Conservation (phyloP, 2,797 vertebrate genomes). For the Podarcis siculus region DNA sequence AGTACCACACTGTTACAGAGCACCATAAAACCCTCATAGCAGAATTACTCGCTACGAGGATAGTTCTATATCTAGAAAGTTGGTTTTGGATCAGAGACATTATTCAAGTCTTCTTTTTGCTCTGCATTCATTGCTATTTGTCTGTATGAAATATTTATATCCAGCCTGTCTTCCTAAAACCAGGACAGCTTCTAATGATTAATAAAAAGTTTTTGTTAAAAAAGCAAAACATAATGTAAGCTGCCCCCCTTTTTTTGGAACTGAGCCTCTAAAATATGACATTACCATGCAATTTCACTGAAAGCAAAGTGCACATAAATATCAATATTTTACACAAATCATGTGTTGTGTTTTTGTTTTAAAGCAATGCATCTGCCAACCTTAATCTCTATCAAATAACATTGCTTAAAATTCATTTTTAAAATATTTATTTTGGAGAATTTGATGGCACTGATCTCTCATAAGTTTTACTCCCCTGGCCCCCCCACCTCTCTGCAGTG, state of each 20-base stretch:
- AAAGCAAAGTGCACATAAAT: neutral
- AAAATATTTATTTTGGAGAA: neutral
- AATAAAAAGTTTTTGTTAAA: neutral
- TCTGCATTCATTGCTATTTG: neutral
- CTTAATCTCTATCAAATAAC: neutral
- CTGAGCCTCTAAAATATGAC: conserved; percentile 2
- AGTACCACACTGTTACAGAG: neutral
- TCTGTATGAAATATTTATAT: neutral
- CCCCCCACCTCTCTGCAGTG: no score
- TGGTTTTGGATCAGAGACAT: neutral
- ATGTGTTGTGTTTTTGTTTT: neutral
- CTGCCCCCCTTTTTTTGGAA: neutral
- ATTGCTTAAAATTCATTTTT: neutral
- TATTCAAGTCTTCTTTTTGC: neutral
- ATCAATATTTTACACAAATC: conserved; percentile 21
- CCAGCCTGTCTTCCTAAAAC: neutral
- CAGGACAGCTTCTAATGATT: neutral
- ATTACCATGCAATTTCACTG: neutral
- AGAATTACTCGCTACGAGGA: no score
- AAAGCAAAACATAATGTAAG: neutral
- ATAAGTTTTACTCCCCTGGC: no score
- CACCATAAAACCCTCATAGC: neutral
- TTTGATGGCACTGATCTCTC: no score
- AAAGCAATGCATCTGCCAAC: neutral
- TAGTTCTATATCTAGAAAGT: neutral